Base-by-base conservation (phyloP, 2,113 vertebrate species). In the Anguilla japonica region DNA sequence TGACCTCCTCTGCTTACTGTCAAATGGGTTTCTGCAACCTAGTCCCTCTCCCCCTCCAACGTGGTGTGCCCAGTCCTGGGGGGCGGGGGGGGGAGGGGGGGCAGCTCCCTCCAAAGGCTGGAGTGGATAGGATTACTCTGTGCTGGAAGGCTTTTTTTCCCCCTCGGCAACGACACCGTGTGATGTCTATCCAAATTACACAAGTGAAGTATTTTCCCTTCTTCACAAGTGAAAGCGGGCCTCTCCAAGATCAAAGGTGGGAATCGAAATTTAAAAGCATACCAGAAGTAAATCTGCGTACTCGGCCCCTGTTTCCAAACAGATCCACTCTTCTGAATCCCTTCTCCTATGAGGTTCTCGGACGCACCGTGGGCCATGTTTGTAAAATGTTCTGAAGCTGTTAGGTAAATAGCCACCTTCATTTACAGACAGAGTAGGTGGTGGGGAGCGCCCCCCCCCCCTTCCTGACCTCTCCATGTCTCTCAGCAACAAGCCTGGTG, bases 151-250 rank as follows among this genome's bases (percentile, higher is more conserved):
- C 46, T 75, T 90, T 82, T 90, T 83, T 29, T 57, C 50, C 43
- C 34, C 43, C 43, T 53, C 89, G 86, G 91, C 85, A 86, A 88
- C 3, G 83, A 83, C 89, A 89, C 88, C 86, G 83, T 94, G 40
- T 96, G 95, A 95, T 93, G 94, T 95, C 90, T 71, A 83, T 95
- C 95, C 95, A 96, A 96, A 85, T 91, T 92, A 94, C 93, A 95
- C 94, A 95, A 88, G 89, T 84, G 46, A 89, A 92, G 93, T 94
- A 90, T 94, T 94, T 95, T 93, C 90, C 92, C 90, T 94, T 60
- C 20, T 34, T 84, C 90, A 92, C 86, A 88, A 90, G 91, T 90
- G 90, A 83, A 92, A 87, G 84, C 90, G 88, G 88, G 81, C 87
- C 88, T 92, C 88, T 90, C 89, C 67, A 86, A 94, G 93, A 93